Base-by-base conservation (phyloP, 2,113 vertebrate genomes). In the Chrysochloris asiatica region DNA sequence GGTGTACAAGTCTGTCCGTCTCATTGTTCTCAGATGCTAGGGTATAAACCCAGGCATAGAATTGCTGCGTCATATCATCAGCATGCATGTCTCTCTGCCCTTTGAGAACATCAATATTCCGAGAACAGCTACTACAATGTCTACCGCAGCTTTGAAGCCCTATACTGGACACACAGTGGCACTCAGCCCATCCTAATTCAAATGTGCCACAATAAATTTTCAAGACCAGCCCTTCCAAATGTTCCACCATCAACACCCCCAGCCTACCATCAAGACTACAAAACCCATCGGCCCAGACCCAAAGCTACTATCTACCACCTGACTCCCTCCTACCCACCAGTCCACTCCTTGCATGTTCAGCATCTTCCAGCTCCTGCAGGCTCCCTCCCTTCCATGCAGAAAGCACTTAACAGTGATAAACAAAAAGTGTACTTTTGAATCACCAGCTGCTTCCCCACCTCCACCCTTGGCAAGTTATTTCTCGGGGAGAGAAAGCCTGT, bases 381-480 rank as follows among this genome's bases (percentile, higher is more conserved):
- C 65, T 16, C 24, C 14, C 41, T 71, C 24, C 30, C 3, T 9
- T 79, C 21, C 3, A 79, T 5, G 4, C 43, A 47, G 41, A 91
- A 93, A 91, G 52, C 65, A 78, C 65, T 77, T 92, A 2, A n/a
- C 41, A 78, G 61, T 91, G 92, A 94, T 93, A 97, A 95, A 90
- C 94, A 91, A 94, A 93, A 90, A 86, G 75, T 52, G 61, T 80
- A 83, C 93, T 92, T 96, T 65, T 94, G 86, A 94, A 89, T 93
- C 91, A 76, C 77, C 95, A 95, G 86, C 92, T 95, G 86, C 80
- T 96, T 96, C 95, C 93, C 71, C 85, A 93, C 77, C 89, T 95
- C 80, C 94, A 97, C 97, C 97, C 97, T 98, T 98, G n/a, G n/a
- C 97, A 98, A 97, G 95, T 96, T 97, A 96, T 96, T 97, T 97